Percentiles rank a stretch among this genome's conserved stretches.
Evolutionary conservation across 2,888 invertebrate genomes (phyloP).

Genomic region (Sicus ferrugineus): DNA sequence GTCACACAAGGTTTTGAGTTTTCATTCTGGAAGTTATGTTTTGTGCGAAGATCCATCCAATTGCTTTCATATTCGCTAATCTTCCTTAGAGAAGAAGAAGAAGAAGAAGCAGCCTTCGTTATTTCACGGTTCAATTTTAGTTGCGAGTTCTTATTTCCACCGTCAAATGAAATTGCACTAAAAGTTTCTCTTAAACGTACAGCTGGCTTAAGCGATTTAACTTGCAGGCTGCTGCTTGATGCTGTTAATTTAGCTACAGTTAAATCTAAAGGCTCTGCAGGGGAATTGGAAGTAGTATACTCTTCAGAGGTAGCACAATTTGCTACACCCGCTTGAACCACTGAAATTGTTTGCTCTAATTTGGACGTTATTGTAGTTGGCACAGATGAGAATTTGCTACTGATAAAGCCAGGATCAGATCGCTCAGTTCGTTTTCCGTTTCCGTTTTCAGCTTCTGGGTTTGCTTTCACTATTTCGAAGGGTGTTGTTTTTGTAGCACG

Average conservation of each 20-base stretch:
- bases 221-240: not conserved
- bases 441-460: not conserved
- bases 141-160: not conserved
- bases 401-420: not conserved
- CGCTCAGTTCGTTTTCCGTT: not conserved
- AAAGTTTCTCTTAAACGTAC: not conserved
- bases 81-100: not conserved
- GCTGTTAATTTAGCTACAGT: not conserved
- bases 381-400: too few species aligned
- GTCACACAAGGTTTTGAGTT: too few species aligned
- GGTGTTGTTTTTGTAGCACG: not conserved
- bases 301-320: not conserved
- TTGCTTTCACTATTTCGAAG: not conserved
- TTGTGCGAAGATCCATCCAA: too few species aligned
- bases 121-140: not conserved
- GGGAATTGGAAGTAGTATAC: not conserved
- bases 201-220: not conserved
- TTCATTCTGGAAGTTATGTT: too few species aligned
- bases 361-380: not conserved
- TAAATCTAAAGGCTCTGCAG: not conserved
- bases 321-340: too few species aligned
- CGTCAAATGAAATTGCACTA: not conserved
- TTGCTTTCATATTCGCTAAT: not conserved
- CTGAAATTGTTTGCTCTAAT: not conserved
- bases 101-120: not conserved